Evolutionary conservation across 2,113 vertebrate species (phyloP).

Genomic region (Sinocyclocheilus rhinocerous): DNA sequence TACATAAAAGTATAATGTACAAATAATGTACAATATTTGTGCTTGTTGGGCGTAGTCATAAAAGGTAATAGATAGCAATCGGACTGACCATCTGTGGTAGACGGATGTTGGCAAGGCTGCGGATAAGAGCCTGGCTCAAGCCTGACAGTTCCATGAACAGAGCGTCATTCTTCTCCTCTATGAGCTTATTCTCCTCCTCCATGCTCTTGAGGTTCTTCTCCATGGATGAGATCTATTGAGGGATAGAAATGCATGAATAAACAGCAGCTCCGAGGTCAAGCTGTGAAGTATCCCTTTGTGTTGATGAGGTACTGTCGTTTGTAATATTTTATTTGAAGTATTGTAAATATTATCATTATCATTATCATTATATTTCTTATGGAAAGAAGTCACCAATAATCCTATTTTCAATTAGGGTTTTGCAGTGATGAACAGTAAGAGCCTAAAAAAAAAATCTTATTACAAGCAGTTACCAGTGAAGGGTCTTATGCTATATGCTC

Average conservation of each 20-base stretch:
- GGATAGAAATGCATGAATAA: background rate
- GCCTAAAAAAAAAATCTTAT: no score
- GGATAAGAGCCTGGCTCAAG: slow-evolving; percentile 95
- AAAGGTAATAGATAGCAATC: slow-evolving; percentile 7
- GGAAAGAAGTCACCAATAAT: background rate
- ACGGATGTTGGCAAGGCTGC: slow-evolving; percentile 93
- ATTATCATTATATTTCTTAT: background rate
- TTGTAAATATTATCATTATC: background rate
- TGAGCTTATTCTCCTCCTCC: slow-evolving; percentile 96
- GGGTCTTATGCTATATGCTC: background rate
- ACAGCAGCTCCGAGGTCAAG: background rate
- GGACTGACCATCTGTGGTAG: slow-evolving; percentile 92
- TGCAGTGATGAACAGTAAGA: background rate
- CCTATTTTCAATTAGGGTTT: no score
- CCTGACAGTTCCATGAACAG: slow-evolving; percentile 96
- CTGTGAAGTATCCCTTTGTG: no score
- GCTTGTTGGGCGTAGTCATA: background rate
- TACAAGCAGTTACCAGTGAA: background rate
- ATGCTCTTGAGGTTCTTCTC: slow-evolving; percentile 96
- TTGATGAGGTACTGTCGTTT: background rate
- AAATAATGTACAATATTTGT: background rate
- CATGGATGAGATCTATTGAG: slow-evolving; percentile 90
- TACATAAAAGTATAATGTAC: background rate
- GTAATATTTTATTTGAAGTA: background rate
- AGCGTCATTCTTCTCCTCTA: slow-evolving; percentile 95